Percentiles rank a stretch among this genome's conserved stretches.
Evolutionary conservation across 2,888 invertebrate genomes (phyloP).

Genomic region (Polymixis lichenea): DNA sequence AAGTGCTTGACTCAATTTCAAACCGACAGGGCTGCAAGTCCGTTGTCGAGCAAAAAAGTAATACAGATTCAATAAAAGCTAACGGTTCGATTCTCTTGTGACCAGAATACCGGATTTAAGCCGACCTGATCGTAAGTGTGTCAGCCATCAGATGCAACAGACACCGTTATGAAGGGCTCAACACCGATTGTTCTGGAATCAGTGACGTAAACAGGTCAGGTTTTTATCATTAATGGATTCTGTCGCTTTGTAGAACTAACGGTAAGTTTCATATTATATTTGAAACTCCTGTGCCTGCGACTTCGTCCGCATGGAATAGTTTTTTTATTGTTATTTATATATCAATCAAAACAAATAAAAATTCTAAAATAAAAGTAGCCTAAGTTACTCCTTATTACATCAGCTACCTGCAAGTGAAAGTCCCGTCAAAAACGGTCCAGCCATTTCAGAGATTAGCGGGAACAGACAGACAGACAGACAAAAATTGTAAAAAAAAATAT

Average conservation of each 20-base stretch:
- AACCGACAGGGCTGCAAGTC: neutral
- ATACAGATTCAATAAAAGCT: constrained; percentile 25
- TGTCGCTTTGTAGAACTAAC: neutral
- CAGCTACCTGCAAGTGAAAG: too few relatives aligned
- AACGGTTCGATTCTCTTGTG: neutral
- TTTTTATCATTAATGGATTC: constrained; percentile 6
- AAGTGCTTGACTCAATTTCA: too few relatives aligned
- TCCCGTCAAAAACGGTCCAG: too few relatives aligned
- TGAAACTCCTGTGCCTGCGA: too few relatives aligned
- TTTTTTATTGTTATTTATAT: too few relatives aligned
- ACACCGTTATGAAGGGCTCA: constrained; percentile 54
- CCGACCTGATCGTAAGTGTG: constrained; percentile 28
- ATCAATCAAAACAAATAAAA: too few relatives aligned
- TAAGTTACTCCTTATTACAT: too few relatives aligned
- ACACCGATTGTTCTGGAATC: constrained; percentile 32
- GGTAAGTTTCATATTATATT: neutral
- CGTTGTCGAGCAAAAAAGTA: neutral
- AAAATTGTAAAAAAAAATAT: too few relatives aligned
- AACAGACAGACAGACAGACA: too few relatives aligned
- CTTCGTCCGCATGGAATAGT: too few relatives aligned
- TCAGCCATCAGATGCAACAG: constrained; percentile 26
- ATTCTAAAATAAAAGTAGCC: too few relatives aligned
- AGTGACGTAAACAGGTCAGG: neutral
- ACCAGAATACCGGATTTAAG: constrained; percentile 38
- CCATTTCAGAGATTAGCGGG: too few relatives aligned